Base-by-base conservation (phyloP, 1,140 invertebrate genomes). In the Sycophila sp. region DNA sequence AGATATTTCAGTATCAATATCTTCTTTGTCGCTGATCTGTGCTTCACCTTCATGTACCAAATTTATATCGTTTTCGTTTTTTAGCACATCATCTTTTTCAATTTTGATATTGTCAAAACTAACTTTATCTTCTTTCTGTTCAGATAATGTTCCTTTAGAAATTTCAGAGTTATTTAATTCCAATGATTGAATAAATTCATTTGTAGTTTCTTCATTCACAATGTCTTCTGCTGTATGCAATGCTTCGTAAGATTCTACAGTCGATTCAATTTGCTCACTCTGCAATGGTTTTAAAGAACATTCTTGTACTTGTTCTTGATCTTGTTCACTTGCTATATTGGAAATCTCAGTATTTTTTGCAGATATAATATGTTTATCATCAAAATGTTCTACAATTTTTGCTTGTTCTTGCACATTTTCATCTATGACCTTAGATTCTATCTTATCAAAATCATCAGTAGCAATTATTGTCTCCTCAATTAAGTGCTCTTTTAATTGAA, bases 11-110 rank as follows among this genome's bases (percentile, higher is more conserved):
- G 26, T 53, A 13, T 28, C 10, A 28, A 24, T 59, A 73, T 58
- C 75, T 71, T 42, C 28, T 28, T 49, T 67, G 76, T 72, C 64
- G 56, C 71, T 74, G 62, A 36, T 38, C 15, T 42, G 13, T 69
- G 51, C 63, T 45, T 68, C 34, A 24, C 26, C 71, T 47, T 28
- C 58, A n/a, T n/a, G n/a, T n/a, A n/a, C n/a, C n/a, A n/a, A n/a
- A n/a, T n/a, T n/a, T n/a, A n/a, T 28, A 10, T 65, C 13, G 55
- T 59, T 40, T 62, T 45, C 59, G 11, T 67, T 63, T 56, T 13
- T 4, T 45, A n/a, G n/a, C 0, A 4, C 7, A 10, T 13, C 53
- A 68, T 45, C 34, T 67, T 45, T 62, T 62, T 77, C 53, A 17
- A 19, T 26, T 53, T 56, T 32, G n/a, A n/a, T n/a, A n/a, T n/a